Evolutionary conservation across 2,888 invertebrate species (phyloP).

Genomic region (Drosophila subsilvestris): DNA sequence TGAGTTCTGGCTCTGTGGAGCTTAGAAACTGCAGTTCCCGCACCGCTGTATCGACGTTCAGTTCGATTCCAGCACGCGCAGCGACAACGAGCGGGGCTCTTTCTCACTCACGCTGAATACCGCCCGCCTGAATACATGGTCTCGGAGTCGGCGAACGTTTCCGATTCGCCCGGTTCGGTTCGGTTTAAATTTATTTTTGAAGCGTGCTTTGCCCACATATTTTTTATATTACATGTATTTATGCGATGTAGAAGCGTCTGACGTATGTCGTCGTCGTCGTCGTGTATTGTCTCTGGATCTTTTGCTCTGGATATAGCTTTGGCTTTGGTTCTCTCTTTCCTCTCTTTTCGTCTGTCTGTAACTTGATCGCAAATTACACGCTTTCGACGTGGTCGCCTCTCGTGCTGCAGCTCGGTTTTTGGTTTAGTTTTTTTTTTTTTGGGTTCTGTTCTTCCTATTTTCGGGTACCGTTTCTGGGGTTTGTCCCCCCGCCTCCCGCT

Average conservation of each 20-base stretch:
- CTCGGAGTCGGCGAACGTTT: conserved; percentile 1
- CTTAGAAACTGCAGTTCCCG: conserved; percentile 76
- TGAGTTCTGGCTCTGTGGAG: conserved; percentile 36
- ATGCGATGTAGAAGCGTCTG: conserved; percentile 3
- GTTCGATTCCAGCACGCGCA: conserved; percentile 74
- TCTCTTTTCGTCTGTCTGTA: conserved; percentile 31
- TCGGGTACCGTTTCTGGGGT: too few relatives aligned
- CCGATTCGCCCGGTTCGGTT: conserved; percentile 7
- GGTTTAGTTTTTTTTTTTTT: conserved; percentile 15
- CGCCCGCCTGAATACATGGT: too few relatives aligned
- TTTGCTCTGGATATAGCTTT: background rate
- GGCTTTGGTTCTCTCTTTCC: background rate
- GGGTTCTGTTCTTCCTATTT: conserved; percentile 7
- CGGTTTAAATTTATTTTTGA: conserved; percentile 18
- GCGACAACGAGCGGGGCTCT: conserved; percentile 60
- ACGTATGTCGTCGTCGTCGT: background rate
- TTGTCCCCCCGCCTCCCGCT: conserved; percentile 4
- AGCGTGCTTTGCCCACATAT: conserved; percentile 3
- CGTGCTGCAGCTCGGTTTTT: conserved; percentile 16
- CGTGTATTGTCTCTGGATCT: conserved; percentile 12
- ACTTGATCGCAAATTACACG: conserved; percentile 59
- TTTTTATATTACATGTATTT: conserved; percentile 27
- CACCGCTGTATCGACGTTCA: conserved; percentile 60
- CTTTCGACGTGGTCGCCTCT: conserved; percentile 31
- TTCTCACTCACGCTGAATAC: background rate